phyloP scores from a whole-genome alignment of 2,113 vertebrate species.

The Petromus typicus region DNA sequence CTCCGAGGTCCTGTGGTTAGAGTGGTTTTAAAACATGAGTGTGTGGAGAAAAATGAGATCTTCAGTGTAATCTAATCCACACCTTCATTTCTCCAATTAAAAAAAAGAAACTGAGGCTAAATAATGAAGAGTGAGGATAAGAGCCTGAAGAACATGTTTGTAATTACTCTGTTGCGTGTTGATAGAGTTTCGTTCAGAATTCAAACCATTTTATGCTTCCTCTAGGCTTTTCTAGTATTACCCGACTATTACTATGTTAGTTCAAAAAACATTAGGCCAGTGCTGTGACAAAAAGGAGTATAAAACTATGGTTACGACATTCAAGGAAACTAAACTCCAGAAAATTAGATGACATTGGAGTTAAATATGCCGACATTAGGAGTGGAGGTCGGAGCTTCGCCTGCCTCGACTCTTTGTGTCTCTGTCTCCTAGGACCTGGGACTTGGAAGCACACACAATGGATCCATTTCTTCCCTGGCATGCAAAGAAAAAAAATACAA shows the following conservation, averaged over 20 bases:
- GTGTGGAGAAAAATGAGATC: not conserved
- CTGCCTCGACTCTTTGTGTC: not conserved
- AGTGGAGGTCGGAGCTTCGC: too few relatives aligned
- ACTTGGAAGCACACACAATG: not conserved
- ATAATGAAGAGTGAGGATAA: not conserved
- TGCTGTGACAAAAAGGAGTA: not conserved
- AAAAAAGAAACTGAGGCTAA: constrained; percentile 19
- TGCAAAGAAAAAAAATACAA: not conserved
- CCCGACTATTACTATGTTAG: not conserved
- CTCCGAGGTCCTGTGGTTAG: not conserved
- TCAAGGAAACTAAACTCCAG: not conserved
- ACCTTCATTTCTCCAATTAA: not conserved
- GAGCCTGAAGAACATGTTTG: not conserved
- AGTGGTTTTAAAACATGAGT: not conserved
- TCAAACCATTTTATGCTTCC: not conserved
- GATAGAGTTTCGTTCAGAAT: not conserved
- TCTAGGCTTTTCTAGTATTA: not conserved
- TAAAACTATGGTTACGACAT: not conserved
- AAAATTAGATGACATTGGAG: not conserved
- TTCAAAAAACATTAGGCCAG: not conserved
- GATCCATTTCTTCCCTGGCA: not conserved
- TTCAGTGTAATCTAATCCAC: not conserved
- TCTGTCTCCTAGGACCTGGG: not conserved
- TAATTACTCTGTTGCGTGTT: not conserved
- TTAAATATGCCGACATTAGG: not conserved